phyloP scores from a whole-genome alignment of 2,113 vertebrate genomes.

The Empidonax alnorum region DNA sequence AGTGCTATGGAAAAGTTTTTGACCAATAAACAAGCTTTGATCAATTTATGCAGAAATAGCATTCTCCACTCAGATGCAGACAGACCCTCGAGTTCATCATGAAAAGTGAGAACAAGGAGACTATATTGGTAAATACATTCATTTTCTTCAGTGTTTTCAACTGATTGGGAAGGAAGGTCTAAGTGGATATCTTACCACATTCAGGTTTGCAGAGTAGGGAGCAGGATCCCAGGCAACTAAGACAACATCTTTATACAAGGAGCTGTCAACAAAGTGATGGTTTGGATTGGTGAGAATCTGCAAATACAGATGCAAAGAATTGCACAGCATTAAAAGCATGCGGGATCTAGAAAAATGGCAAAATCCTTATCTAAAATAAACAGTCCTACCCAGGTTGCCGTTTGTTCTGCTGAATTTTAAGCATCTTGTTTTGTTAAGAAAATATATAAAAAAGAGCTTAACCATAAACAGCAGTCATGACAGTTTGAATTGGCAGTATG shows the following conservation, averaged over 20 bases:
- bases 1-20: neutral
- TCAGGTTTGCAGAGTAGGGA: slow-evolving; percentile 89
- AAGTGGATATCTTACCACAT: slow-evolving; percentile 81
- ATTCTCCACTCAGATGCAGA: neutral
- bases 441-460: neutral
- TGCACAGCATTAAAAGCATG: neutral
- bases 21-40: neutral
- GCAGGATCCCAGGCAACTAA: slow-evolving; percentile 97
- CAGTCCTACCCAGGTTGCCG: neutral
- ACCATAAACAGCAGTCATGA: slow-evolving; percentile 12
- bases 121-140: neutral
- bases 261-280: slow-evolving; percentile 88
- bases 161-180: neutral
- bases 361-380: slow-evolving; percentile 21
- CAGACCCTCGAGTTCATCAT: neutral
- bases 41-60: neutral
- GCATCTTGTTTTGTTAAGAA: slow-evolving; percentile 15
- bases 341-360: neutral
- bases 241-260: slow-evolving; percentile 92
- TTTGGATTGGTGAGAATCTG: slow-evolving; percentile 93
- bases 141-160: neutral
- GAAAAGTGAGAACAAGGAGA: neutral
- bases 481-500: slow-evolving; percentile 18
- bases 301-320: slow-evolving; percentile 49
- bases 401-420: neutral